phyloP scores from a whole-genome alignment of 1,140 invertebrate genomes.

The Drosophila nigrodunni region DNA sequence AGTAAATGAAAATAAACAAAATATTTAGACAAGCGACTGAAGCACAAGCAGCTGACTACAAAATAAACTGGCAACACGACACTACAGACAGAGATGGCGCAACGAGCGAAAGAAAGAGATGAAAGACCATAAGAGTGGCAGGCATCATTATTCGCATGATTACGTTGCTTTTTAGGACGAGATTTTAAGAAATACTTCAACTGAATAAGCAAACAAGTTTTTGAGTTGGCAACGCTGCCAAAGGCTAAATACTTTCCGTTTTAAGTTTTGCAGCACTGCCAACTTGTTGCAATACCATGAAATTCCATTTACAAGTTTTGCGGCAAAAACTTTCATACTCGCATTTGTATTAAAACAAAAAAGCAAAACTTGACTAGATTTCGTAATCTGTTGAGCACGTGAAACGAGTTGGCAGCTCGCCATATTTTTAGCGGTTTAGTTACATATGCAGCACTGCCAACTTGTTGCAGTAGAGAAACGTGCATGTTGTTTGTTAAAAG shows the following conservation, averaged over 20 bases:
- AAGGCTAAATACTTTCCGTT: background rate
- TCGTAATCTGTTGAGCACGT: background rate
- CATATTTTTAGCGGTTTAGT: background rate
- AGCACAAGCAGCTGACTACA: slow-evolving; percentile 37
- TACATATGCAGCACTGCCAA: background rate
- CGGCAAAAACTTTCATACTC: background rate
- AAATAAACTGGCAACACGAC: slow-evolving; percentile 21
- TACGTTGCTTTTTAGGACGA: background rate
- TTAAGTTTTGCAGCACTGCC: background rate
- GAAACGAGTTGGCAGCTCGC: background rate
- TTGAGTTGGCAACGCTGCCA: slow-evolving; percentile 4
- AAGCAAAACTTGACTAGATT: background rate
- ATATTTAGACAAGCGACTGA: slow-evolving; percentile 47
- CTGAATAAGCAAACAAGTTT: slow-evolving; percentile 2
- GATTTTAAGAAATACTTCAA: background rate
- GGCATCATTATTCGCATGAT: background rate
- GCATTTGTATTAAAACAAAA: background rate
- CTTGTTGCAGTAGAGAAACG: background rate
- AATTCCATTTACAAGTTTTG: background rate
- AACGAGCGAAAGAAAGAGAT: background rate
- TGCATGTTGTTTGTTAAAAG: too few relatives aligned
- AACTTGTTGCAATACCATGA: slow-evolving; percentile 7
- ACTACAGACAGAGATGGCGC: background rate
- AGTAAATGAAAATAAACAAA: slow-evolving; percentile 55
- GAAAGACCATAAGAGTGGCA: background rate